phyloP scores from a whole-genome alignment of 2,113 vertebrate species.

The Tachycineta bicolor region DNA sequence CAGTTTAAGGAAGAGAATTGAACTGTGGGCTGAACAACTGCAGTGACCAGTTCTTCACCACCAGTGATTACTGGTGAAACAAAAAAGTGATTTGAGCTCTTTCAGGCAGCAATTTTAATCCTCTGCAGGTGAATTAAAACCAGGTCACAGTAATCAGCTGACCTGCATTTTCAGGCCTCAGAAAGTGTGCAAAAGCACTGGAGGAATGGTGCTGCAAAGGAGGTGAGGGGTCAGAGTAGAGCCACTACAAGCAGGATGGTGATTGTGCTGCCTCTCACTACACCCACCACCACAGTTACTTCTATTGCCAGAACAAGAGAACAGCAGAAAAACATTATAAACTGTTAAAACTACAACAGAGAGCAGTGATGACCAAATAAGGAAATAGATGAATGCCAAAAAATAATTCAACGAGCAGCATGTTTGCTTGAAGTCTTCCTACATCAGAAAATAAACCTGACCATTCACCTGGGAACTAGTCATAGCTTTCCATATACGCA shows the following conservation, averaged over 20 bases:
- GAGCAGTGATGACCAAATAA: background rate
- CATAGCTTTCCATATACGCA: background rate
- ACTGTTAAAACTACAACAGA: background rate
- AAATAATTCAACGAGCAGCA: background rate
- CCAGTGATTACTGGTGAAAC: background rate
- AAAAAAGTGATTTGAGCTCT: background rate
- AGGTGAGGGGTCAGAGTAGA: background rate
- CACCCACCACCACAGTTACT: background rate
- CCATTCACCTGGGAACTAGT: background rate
- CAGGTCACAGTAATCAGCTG: background rate
- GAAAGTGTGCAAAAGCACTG: background rate
- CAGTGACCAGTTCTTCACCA: background rate
- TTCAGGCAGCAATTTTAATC: background rate
- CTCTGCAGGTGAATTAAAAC: background rate
- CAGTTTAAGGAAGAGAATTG: background rate
- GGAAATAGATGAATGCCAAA: background rate
- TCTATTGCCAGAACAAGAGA: background rate
- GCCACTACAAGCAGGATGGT: fast-evolving
- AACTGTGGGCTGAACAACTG: background rate
- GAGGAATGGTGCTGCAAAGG: background rate
- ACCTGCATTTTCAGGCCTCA: background rate
- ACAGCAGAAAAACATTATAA: background rate
- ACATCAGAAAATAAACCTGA: background rate
- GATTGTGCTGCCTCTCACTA: background rate
- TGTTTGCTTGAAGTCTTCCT: background rate